Evolutionary conservation across 2,113 vertebrate species (phyloP), one percentile per base, ranked within the genome.

Genomic region (Malaclemys terrapin): DNA sequence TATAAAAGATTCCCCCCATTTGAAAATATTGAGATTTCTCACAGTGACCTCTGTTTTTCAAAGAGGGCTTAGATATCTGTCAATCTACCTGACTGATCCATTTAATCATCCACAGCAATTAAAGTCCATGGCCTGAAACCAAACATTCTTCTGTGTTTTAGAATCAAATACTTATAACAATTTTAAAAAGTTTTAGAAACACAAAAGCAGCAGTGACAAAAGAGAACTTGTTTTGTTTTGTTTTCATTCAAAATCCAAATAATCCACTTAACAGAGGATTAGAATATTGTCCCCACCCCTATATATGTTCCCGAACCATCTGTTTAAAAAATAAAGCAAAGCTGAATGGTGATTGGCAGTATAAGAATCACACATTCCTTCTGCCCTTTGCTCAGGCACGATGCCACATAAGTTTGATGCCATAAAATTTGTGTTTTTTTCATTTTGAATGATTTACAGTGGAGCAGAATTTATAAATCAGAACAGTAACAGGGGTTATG

Each of bases 381-480:
- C 92, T 97, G 89, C 92, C 96, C 97, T 98, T 98, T 97, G 88
- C 97, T 92, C 95, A 98, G 98, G 98, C 98, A 94, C 5, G 56
- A 83, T 97, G 97, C 98, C 98, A 98, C 95, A 22, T 94, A 97
- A 97, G 93, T 97, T 96, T 97, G 97, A 98, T 98, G 95, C 96
- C 94, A 97, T 98, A 98, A 98, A 98, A 97, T 98, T 98, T 98
- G 97, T 25, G 10, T n/a, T 97, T 98, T 98, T 98, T 98, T 97
- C 96, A 97, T 98, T 98, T 98, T 98, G 97, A 98, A 98, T 98
- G 98, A 98, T 98, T 98, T 98, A 98, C 95, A 97, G 97, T 62
- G 72, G 88, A 97, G 96, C 89, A 98, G 96, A 98, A 98, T 98
- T 98, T 99, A 98, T 98, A 98, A 99, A 99, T 99, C 99, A 99